phyloP scores from a whole-genome alignment of 2,888 invertebrate genomes.

The Parnassius smintheus region DNA sequence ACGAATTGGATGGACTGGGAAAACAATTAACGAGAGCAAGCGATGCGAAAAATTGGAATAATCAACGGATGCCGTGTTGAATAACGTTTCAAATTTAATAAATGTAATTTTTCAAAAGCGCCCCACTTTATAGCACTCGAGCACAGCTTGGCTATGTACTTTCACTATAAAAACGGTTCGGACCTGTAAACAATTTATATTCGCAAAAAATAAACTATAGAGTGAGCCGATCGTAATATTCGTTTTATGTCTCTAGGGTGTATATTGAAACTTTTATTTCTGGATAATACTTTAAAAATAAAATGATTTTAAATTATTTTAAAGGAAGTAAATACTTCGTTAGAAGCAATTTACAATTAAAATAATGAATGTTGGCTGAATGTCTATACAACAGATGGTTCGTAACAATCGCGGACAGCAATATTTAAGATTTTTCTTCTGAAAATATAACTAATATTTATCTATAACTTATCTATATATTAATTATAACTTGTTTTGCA shows the following conservation, averaged over 20 bases:
- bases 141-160: conserved; percentile 17
- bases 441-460: too few species aligned
- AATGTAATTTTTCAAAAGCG: conserved; percentile 60
- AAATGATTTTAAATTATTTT: too few species aligned
- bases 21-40: conserved; percentile 69
- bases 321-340: too few species aligned
- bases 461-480: too few species aligned
- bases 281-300: neutral
- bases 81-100: conserved; percentile 57
- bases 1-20: conserved; percentile 67
- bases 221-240: conserved; percentile 17
- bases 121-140: conserved; percentile 40
- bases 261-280: conserved; percentile 13
- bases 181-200: conserved; percentile 22
- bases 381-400: too few species aligned
- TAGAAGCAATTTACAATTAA: too few species aligned
- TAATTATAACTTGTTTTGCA: too few species aligned
- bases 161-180: conserved; percentile 16
- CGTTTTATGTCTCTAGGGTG: conserved; percentile 2
- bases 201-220: conserved; percentile 22
- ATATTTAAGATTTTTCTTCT: too few species aligned
- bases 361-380: too few species aligned
- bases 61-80: conserved; percentile 59
- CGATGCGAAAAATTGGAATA: conserved; percentile 72
- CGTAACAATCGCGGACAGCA: too few species aligned